A percentile compares a stretch with the other conserved stretches of the same genome.
These are phyloP conservation scores for Burhinus bistriatus DNA, from an alignment of 2,113 vertebrate genomes.

Conservation along the genomic window DNA sequence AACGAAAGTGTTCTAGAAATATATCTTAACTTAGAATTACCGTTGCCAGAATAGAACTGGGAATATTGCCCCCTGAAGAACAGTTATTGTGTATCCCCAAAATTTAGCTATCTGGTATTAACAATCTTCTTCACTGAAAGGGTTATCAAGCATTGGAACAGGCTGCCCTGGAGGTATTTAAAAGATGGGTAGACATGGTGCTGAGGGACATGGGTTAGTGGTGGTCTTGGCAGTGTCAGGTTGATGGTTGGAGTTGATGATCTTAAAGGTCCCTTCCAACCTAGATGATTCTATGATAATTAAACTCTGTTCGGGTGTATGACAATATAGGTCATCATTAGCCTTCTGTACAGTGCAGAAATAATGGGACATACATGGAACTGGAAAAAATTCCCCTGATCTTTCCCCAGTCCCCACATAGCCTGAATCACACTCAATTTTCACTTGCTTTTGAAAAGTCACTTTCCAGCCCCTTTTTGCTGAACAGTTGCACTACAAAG, in stretches of 20 bases:
- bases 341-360: background rate
- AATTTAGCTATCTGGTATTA: conserved; percentile 11
- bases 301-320: background rate
- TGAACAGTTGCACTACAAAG: background rate
- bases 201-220: no score
- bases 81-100: background rate
- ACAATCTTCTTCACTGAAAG: no score
- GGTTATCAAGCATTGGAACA: no score
- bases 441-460: background rate
- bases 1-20: conserved; percentile 50
- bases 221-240: no score
- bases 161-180: no score
- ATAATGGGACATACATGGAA: background rate
- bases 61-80: background rate
- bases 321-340: background rate
- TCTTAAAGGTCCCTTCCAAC: no score
- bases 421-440: background rate
- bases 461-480: background rate
- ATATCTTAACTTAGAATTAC: conserved; percentile 8
- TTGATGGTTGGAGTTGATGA: no score
- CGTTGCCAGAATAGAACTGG: background rate
- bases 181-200: no score
- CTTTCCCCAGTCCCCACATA: background rate
- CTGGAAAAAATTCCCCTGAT: background rate
- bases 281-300: background rate